These are phyloP conservation scores for Tipula confusa DNA, from an alignment of 2,888 invertebrate genomes.

Conservation along the genomic window DNA sequence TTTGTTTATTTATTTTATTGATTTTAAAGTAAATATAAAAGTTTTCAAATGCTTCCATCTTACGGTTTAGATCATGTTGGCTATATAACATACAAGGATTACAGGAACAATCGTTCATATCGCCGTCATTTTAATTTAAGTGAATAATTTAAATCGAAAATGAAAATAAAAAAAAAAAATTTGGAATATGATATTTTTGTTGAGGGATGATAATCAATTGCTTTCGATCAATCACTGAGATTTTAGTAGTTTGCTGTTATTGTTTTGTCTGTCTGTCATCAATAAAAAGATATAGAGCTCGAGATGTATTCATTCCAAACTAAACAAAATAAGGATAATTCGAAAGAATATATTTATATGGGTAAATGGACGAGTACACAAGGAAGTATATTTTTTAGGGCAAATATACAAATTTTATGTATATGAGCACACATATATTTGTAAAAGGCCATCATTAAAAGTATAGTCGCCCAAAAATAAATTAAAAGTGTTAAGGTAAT, in stretches of 20 bases:
- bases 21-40: background rate
- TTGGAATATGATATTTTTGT: slow-evolving; percentile 6
- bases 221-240: background rate
- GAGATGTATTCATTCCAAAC: background rate
- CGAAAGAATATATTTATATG: too few relatives aligned
- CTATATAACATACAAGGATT: background rate
- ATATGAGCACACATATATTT: too few relatives aligned
- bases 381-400: too few relatives aligned
- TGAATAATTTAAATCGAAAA: background rate
- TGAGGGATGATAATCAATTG: background rate
- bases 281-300: background rate
- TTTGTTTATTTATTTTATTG: background rate
- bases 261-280: background rate
- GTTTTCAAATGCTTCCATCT: background rate
- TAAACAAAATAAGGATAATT: background rate
- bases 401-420: too few relatives aligned
- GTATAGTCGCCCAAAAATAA: too few relatives aligned
- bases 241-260: background rate
- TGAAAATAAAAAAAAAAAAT: too few relatives aligned
- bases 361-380: too few relatives aligned
- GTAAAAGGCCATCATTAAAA: too few relatives aligned
- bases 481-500: too few relatives aligned
- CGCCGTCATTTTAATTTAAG: background rate
- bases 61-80: background rate
- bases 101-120: background rate